Evolutionary conservation across 2,113 vertebrate genomes (phyloP), one percentile per base, ranked within the genome.

Genomic region (Actenoides lindsayi): DNA sequence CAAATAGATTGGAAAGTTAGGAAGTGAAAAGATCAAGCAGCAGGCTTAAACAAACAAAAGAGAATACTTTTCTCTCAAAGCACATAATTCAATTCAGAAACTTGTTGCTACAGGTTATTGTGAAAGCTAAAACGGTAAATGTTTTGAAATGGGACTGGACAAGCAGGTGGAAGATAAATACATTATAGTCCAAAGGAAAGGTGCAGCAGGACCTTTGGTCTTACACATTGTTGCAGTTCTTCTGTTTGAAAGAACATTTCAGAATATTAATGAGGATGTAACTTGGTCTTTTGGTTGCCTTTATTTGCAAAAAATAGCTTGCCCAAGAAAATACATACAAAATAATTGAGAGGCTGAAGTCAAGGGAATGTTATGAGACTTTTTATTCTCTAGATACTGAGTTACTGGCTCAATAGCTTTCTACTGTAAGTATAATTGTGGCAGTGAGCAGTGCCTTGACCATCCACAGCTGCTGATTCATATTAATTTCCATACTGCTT

Each of bases 21-120:
- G 50, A 90, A 91, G 54, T 9, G 28, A 91, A 80, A 19, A 88
- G 70, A 88, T 70, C 50, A 86, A 76, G 63, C 76, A 74, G 28
- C 19, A 80, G 48, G n/a, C 23, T 97, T 90, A 92, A 88, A 69
- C 71, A 96, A 95, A 76, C 82, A 83, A 54, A 50, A 62, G 76
- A 89, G 89, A 86, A 83, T 63, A 83, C 41, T 83, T 77, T 88
- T 86, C 37, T 24, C 69, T 78, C 91, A 84, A 78, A 92, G 80
- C 68, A 89, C 42, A 60, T 89, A 94, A 91, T 75, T 89, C 51
- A 87, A 56, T 74, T 89, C 60, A 89, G 79, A 83, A 84, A 46
- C 60, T 81, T 83, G 51, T 67, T 95, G 76, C 77, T 64, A 83
- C 68, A 89, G 69, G 68, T 90, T 78, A 84, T 31, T 81, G 69